These are phyloP conservation scores for Neogobius melanostomus DNA, from an alignment of 2,113 vertebrate species.

Conservation along the genomic window DNA sequence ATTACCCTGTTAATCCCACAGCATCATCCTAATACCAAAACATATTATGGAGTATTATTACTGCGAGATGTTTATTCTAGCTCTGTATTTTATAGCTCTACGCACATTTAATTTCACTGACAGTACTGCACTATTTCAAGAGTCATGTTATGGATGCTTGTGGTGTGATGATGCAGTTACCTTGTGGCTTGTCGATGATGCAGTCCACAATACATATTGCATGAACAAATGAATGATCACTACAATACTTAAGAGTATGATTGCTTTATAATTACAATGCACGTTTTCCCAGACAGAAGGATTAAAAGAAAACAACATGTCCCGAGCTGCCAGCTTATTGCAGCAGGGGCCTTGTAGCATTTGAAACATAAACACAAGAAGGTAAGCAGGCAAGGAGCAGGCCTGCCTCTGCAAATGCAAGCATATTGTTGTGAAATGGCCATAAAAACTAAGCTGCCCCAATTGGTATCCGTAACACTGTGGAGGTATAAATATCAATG, in stretches of 20 bases:
- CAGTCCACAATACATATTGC: conserved; percentile 14
- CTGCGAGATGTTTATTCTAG: background rate
- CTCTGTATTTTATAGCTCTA: background rate
- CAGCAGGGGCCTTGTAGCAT: conserved; percentile 6
- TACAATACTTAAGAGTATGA: background rate
- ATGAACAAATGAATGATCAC: conserved; percentile 2
- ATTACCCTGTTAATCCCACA: background rate
- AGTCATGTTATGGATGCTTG: conserved; percentile 33
- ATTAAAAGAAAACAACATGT: conserved; percentile 6
- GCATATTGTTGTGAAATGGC: conserved; percentile 4
- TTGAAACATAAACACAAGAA: conserved; percentile 52
- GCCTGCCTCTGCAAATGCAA: conserved; percentile 39
- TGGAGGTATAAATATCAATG: background rate
- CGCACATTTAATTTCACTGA: background rate
- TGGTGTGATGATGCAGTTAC: conserved; percentile 53
- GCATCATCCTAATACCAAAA: background rate
- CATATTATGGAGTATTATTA: background rate
- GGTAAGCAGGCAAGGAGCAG: conserved; percentile 38
- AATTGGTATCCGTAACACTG: background rate
- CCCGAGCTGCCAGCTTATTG: conserved; percentile 34
- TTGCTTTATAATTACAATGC: background rate
- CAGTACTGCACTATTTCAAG: conserved; percentile 1
- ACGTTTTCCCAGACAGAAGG: conserved; percentile 11
- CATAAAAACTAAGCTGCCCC: background rate
- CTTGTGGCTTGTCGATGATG: conserved; percentile 39